These are phyloP conservation scores for Sturmia bella DNA, from an alignment of 2,888 invertebrate genomes.

Conservation along the genomic window DNA sequence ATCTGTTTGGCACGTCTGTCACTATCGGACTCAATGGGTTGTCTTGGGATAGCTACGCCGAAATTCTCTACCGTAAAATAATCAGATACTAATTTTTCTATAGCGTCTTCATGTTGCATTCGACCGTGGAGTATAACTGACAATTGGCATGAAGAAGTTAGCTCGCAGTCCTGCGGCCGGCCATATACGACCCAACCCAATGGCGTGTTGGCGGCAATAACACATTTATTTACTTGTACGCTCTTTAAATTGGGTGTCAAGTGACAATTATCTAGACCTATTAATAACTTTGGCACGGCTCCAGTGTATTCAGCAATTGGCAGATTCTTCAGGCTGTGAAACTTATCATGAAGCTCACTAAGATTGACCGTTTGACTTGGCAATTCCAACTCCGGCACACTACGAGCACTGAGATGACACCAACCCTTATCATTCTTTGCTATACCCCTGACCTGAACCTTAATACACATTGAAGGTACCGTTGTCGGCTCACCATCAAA, in stretches of 20 bases:
- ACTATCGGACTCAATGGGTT: constrained; percentile 15
- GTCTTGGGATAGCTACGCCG: constrained; percentile 41
- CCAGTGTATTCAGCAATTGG: not conserved
- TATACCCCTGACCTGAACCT: constrained; percentile 26
- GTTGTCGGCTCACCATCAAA: constrained; percentile 44
- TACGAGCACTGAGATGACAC: constrained; percentile 40
- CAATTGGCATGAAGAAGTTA: not conserved
- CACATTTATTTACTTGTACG: not conserved
- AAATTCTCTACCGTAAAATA: constrained; percentile 47
- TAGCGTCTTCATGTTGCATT: not conserved
- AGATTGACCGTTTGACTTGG: constrained; percentile 49
- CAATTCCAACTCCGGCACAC: constrained; percentile 44
- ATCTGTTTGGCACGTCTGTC: constrained; percentile 25
- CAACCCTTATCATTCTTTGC: constrained; percentile 33
- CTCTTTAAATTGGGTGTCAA: not conserved
- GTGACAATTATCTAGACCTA: not conserved
- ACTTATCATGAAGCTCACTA: constrained; percentile 9
- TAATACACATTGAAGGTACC: constrained; percentile 22
- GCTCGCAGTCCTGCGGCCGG: not conserved
- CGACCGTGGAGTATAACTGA: not conserved
- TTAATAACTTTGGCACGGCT: not conserved
- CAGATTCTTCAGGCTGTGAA: not conserved
- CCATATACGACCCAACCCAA: constrained; percentile 65
- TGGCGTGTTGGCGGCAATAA: constrained; percentile 55
- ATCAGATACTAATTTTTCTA: no score